A percentile compares a stretch with the other conserved stretches of the same genome.
Conservation (phyloP, 1,140 invertebrate species). For the Drosophila gunungcola region DNA sequence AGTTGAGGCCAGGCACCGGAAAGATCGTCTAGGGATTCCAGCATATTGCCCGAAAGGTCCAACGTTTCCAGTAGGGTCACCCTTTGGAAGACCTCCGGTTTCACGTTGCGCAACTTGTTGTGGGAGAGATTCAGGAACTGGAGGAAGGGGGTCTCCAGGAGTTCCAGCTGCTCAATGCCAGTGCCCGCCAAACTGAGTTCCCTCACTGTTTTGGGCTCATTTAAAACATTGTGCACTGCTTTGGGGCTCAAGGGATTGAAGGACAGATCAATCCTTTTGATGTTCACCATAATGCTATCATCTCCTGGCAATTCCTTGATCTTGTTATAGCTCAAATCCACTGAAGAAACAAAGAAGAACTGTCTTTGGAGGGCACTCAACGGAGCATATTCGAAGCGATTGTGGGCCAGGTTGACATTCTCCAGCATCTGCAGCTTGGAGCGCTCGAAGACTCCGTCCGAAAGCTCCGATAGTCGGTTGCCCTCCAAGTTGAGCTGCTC, state of each 20-base stretch:
- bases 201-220: slow-evolving; percentile 94
- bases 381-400: slow-evolving; percentile 92
- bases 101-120: slow-evolving; percentile 90
- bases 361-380: slow-evolving; percentile 92
- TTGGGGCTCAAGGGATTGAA: slow-evolving; percentile 92
- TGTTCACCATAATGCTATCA: slow-evolving; percentile 93
- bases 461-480: slow-evolving; percentile 90
- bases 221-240: slow-evolving; percentile 90
- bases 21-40: slow-evolving; percentile 87
- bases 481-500: slow-evolving; percentile 90
- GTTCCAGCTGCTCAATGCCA: slow-evolving; percentile 88
- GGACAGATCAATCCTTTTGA: slow-evolving; percentile 94
- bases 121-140: slow-evolving; percentile 92
- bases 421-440: slow-evolving; percentile 91
- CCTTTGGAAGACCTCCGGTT: slow-evolving; percentile 89
- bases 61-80: slow-evolving; percentile 91
- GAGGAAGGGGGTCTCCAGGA: slow-evolving; percentile 94
- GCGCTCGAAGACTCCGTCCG: slow-evolving; percentile 93
- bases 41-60: slow-evolving; percentile 91
- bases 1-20: slow-evolving; percentile 88
- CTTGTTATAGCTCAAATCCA: slow-evolving; percentile 92
- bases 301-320: slow-evolving; percentile 92
- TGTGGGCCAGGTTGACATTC: slow-evolving; percentile 91
- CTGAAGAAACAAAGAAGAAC: slow-evolving; percentile 91
- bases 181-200: slow-evolving; percentile 92